Percentiles rank a stretch among this genome's conserved stretches.
phyloP scores from a whole-genome alignment of 2,888 invertebrate species.

The Rutpela maculata region DNA sequence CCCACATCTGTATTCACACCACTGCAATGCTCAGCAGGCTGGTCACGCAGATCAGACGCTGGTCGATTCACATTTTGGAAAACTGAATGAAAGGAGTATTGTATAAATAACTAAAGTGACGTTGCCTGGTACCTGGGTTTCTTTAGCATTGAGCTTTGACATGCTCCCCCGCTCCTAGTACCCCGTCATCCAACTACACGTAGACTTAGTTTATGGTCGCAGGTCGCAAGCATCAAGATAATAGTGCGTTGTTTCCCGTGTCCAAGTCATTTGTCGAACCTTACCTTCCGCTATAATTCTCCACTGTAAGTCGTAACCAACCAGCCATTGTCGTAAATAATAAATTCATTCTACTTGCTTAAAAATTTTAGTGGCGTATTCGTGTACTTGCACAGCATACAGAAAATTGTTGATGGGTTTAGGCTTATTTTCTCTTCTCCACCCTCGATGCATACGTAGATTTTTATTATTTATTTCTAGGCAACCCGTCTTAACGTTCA shows the following conservation, averaged over 20 bases:
- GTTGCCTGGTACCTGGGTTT: slow-evolving; percentile 46
- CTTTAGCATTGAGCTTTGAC: slow-evolving; percentile 22
- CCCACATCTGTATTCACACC: slow-evolving; percentile 42
- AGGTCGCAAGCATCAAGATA: slow-evolving; percentile 61
- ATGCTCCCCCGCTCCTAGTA: slow-evolving; percentile 40
- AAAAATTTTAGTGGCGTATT: slow-evolving; percentile 60
- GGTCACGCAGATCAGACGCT: slow-evolving; percentile 56
- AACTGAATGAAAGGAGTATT: slow-evolving; percentile 68
- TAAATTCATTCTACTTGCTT: slow-evolving; percentile 60
- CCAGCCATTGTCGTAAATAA: slow-evolving; percentile 56
- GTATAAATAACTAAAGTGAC: slow-evolving; percentile 58
- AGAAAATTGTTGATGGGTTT: slow-evolving; percentile 55
- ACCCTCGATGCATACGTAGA: slow-evolving; percentile 27
- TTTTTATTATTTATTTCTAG: slow-evolving; percentile 36
- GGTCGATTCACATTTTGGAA: slow-evolving; percentile 68
- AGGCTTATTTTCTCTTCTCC: slow-evolving; percentile 45
- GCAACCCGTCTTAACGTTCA: slow-evolving; percentile 5
- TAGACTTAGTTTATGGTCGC: slow-evolving; percentile 59
- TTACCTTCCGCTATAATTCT: slow-evolving; percentile 52
- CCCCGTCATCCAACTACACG: slow-evolving; percentile 44
- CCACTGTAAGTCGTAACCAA: slow-evolving; percentile 37
- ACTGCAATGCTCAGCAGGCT: slow-evolving; percentile 45
- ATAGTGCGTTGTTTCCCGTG: slow-evolving; percentile 63
- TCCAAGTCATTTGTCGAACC: slow-evolving; percentile 60
- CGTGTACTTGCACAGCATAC: slow-evolving; percentile 55